These are phyloP conservation scores for Ornithorhynchus anatinus DNA, from an alignment of 2,113 vertebrate species.

Conservation along the genomic window DNA sequence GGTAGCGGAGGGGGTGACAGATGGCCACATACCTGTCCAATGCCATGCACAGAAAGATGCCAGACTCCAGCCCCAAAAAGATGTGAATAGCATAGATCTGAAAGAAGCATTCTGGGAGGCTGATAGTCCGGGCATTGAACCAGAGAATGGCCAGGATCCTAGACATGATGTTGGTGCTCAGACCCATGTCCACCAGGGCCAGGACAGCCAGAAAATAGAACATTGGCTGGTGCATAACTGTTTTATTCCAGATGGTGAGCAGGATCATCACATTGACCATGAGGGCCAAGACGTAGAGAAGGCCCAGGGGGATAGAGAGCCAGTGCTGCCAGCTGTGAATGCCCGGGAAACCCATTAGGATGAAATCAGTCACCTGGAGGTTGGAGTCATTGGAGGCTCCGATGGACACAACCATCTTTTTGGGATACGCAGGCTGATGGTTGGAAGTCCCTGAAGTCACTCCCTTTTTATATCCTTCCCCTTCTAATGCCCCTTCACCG, in stretches of 20 bases:
- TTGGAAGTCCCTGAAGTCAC: no score
- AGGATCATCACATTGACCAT: constrained; percentile 28
- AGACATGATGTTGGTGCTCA: constrained; percentile 37
- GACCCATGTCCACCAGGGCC: background rate
- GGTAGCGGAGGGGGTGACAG: constrained; percentile 51
- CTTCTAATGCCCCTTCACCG: no score
- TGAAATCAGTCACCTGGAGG: constrained; percentile 24
- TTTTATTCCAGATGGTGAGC: constrained; percentile 18
- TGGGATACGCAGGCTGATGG: no score
- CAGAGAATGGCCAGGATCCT: constrained; percentile 49
- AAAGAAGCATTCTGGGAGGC: constrained; percentile 31
- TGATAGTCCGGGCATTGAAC: background rate
- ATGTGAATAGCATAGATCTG: constrained; percentile 59
- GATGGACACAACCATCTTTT: background rate
- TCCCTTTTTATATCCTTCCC: no score
- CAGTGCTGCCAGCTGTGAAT: constrained; percentile 33
- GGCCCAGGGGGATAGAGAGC: constrained; percentile 31
- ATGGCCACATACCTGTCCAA: constrained; percentile 54
- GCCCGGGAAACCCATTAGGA: constrained; percentile 27
- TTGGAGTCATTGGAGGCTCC: background rate
- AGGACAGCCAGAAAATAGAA: constrained; percentile 39
- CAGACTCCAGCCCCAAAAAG: background rate
- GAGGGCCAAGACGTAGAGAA: constrained; percentile 23
- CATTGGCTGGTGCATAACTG: constrained; percentile 13
- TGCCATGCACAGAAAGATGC: constrained; percentile 62